Conservation (phyloP, 2,888 invertebrate species). For the Lasius platythorax region DNA sequence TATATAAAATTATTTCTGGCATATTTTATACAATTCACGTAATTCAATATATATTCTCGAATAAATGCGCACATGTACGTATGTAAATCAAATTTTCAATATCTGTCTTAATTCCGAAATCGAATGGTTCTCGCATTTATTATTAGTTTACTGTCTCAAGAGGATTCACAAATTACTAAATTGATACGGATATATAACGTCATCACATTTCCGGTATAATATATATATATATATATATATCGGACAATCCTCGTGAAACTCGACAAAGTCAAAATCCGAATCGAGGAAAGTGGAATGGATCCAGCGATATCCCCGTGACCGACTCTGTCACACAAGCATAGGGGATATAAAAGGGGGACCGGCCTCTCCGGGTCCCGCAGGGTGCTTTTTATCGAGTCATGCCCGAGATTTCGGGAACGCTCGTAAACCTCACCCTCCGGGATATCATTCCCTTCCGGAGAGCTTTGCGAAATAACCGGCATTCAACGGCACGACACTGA, state of each 20-base stretch:
- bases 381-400: conserved; percentile 72
- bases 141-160: not conserved
- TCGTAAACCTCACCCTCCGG: conserved; percentile 69
- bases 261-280: conserved; percentile 42
- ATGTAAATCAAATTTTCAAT: not conserved
- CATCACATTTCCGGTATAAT: not conserved
- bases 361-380: conserved; percentile 53
- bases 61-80: not conserved
- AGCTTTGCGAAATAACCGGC: conserved; percentile 63
- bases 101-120: not conserved
- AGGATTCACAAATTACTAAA: conserved; percentile 26
- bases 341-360: conserved; percentile 68
- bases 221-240: conserved; percentile 1
- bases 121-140: not conserved
- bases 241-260: not conserved
- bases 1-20: conserved; percentile 1
- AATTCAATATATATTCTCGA: not conserved
- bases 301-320: conserved; percentile 65
- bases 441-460: conserved; percentile 39
- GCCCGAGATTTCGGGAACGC: conserved; percentile 69
- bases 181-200: not conserved
- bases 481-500: conserved; percentile 51
- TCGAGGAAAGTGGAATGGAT: conserved; percentile 63
- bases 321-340: conserved; percentile 65
- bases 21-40: not conserved